These are phyloP conservation scores for Halcyon badia DNA, from an alignment of 2,797 vertebrate genomes.

Conservation along the genomic window DNA sequence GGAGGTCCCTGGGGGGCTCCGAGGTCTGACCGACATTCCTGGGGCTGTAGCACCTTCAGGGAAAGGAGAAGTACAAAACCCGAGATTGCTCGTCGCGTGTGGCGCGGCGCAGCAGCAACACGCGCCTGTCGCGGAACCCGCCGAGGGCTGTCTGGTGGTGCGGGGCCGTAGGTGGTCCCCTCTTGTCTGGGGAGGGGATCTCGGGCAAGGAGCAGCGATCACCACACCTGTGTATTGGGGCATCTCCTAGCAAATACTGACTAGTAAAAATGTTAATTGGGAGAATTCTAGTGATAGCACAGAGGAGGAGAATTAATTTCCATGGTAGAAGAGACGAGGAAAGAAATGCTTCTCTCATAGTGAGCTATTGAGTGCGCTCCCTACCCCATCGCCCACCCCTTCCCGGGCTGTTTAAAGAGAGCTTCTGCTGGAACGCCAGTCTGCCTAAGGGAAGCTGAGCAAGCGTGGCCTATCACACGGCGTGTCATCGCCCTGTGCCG, in stretches of 20 bases:
- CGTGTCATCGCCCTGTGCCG: rapidly evolving
- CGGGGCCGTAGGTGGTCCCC: background rate
- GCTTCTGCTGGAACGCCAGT: background rate
- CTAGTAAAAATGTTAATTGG: conserved; percentile 62
- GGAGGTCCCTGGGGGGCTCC: background rate
- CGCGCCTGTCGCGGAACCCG: background rate
- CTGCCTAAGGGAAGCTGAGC: background rate
- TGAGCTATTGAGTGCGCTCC: background rate
- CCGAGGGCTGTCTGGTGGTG: background rate
- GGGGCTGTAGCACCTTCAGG: background rate
- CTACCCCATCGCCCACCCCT: background rate
- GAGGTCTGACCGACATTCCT: background rate
- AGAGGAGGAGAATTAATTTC: conserved; percentile 53
- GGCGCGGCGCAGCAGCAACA: background rate
- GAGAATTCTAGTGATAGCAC: conserved; percentile 1
- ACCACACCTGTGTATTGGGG: conserved; percentile 36
- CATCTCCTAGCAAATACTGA: conserved; percentile 61
- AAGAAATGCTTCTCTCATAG: background rate
- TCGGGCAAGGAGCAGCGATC: background rate
- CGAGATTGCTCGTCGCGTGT: rapidly evolving
- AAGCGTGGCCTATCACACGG: background rate
- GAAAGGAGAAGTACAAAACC: background rate
- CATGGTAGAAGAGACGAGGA: background rate
- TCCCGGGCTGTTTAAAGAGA: background rate
- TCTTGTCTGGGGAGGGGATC: conserved; percentile 24